Evolutionary conservation across 2,888 invertebrate genomes (phyloP), one percentile per base, ranked within the genome.

Genomic region (Pandemis cinnamomeana): DNA sequence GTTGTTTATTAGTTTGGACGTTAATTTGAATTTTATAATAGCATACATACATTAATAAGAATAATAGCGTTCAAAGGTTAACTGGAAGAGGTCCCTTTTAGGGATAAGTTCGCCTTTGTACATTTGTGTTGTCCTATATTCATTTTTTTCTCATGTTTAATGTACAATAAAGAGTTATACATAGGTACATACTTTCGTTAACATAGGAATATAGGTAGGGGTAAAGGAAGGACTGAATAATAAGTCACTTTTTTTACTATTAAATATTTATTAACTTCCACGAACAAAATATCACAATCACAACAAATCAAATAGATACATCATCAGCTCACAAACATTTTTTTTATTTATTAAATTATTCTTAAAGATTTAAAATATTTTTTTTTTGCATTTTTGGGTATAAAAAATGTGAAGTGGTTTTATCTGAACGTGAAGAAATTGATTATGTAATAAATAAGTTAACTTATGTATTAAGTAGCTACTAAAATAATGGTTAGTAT

Each of bases 231-330:
- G 27, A 36, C 27, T 36, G 27, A 13, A 13, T 48, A 11, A 48
- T 2, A 51, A 6, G n/a, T n/a, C n/a, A n/a, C n/a, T n/a, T 51
- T 6, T 48, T 48, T 51, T 51, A 44, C 8, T n/a, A n/a, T 6
- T 6, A 51, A n/a, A 51, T 51, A 41, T 67, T 67, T 67, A 67
- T 73, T 73, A 60, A 70, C 69, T 70, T 70, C 66, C 64, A 73
- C 69, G 66, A 64, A 70, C 66, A 70, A 73, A 69, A 51, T 73
- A 70, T 73, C 64, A 70, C 66, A 73, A 70, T 70, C 73, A 73
- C 69, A 73, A 66, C 51, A 70, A 72, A 68, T 68, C 58, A 58
- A 64, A 36, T 36, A 36, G 11, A 70, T 70, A 73, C 60, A 73
- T 66, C 60, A 20, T 48, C 8, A 55, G 27, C 61, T 27, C 27